These are phyloP conservation scores for Lycocerus yunnanus DNA, from an alignment of 2,888 invertebrate species.

Conservation along the genomic window DNA sequence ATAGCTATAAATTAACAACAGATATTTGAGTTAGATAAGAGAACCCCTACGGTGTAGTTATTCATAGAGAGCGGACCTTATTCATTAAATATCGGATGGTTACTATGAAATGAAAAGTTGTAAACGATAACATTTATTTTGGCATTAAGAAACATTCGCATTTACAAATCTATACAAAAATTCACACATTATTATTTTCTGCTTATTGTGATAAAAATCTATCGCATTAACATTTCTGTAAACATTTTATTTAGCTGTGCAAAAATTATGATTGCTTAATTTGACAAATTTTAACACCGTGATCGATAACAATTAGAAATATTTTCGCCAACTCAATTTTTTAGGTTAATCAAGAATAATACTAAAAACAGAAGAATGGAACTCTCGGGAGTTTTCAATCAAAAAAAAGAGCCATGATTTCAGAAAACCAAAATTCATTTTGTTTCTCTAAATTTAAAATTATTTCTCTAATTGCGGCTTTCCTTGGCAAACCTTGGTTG, in stretches of 20 bases:
- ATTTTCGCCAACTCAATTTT: too few species aligned
- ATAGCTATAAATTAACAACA: constrained; percentile 53
- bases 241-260: background rate
- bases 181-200: background rate
- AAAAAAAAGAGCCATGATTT: too few species aligned
- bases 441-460: too few species aligned
- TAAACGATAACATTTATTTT: background rate
- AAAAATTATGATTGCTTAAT: background rate
- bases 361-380: too few species aligned
- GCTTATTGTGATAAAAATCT: background rate
- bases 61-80: constrained; percentile 22
- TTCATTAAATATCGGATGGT: background rate
- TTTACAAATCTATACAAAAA: background rate
- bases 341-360: too few species aligned
- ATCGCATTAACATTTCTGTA: background rate
- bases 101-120: background rate
- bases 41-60: constrained; percentile 21
- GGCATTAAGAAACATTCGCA: background rate
- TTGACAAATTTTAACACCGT: background rate
- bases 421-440: too few species aligned
- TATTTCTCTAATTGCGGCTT: too few species aligned
- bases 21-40: constrained; percentile 51
- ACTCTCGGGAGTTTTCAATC: too few species aligned
- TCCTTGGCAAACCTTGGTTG: too few species aligned
- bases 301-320: background rate